Conservation (phyloP, 1,140 invertebrate species). For the Drosophila quadrilineata region DNA sequence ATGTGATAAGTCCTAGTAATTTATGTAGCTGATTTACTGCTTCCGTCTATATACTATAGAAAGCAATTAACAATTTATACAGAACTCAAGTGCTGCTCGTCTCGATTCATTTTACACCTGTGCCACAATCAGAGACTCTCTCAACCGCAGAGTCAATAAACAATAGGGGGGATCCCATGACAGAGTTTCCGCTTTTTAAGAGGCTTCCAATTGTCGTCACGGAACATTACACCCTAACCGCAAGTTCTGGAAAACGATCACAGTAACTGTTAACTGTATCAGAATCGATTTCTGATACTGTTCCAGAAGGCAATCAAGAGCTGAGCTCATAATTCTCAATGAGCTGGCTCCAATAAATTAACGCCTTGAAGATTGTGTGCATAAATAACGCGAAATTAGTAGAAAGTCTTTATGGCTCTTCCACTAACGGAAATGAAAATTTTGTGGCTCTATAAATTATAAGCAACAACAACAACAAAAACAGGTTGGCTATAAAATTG, state of each 20-base stretch:
- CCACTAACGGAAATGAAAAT: conserved; percentile 12
- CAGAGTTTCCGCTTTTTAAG: conserved; percentile 43
- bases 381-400: conserved; percentile 63
- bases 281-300: conserved; percentile 40
- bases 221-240: conserved; percentile 7
- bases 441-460: conserved; percentile 39
- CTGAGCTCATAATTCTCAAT: conserved; percentile 22
- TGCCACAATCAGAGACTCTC: conserved; percentile 51
- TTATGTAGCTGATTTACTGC: too few relatives aligned
- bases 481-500: conserved; percentile 14
- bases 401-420: conserved; percentile 60
- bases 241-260: conserved; percentile 11
- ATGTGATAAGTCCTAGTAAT: too few relatives aligned
- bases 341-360: conserved; percentile 38
- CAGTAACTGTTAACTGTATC: background rate
- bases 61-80: too few relatives aligned
- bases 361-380: conserved; percentile 18
- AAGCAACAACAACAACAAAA: conserved; percentile 23
- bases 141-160: conserved; percentile 48
- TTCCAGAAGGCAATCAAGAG: background rate
- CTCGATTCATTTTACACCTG: conserved; percentile 57
- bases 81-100: too few relatives aligned
- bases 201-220: conserved; percentile 32
- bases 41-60: too few relatives aligned
- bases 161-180: conserved; percentile 35